Conservation (phyloP, 1,140 invertebrate genomes). For the Tetranychus cinnabarinus region DNA sequence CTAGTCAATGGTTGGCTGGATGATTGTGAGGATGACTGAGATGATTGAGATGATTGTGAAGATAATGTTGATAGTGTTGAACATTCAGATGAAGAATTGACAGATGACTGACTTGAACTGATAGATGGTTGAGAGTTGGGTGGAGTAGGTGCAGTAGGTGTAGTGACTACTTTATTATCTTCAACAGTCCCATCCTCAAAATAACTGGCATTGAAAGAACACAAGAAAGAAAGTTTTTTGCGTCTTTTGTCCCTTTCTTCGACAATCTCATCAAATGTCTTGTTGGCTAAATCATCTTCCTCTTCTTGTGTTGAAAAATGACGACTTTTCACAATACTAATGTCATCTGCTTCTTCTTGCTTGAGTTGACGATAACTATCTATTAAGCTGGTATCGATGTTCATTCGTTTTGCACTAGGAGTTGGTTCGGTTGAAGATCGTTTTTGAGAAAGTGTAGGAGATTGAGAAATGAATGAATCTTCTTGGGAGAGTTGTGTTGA, state of each 20-base stretch:
- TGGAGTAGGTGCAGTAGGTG: not conserved
- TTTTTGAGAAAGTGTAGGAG: not conserved
- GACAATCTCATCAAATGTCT: not conserved
- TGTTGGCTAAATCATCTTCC: not conserved
- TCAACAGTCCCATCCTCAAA: too few species aligned
- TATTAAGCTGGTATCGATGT: not conserved
- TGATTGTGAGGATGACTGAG: too few species aligned
- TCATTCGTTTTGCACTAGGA: not conserved
- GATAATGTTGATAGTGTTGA: not conserved
- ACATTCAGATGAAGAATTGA: not conserved
- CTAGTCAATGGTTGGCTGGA: too few species aligned
- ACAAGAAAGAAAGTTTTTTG: not conserved
- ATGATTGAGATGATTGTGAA: too few species aligned
- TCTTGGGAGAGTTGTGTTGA: not conserved
- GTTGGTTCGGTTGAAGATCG: not conserved
- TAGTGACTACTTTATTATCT: not conserved
- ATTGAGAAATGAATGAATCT: not conserved
- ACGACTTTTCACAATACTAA: not conserved
- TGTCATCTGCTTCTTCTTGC: not conserved
- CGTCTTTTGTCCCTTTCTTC: not conserved
- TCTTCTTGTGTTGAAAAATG: not conserved
- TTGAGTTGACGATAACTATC: not conserved
- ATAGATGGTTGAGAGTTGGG: not conserved
- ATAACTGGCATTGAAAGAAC: too few species aligned
- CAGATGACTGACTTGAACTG: not conserved